Base-by-base conservation (phyloP, 92 coral and sea anemone species). In the Epizoanthus ramosus region DNA sequence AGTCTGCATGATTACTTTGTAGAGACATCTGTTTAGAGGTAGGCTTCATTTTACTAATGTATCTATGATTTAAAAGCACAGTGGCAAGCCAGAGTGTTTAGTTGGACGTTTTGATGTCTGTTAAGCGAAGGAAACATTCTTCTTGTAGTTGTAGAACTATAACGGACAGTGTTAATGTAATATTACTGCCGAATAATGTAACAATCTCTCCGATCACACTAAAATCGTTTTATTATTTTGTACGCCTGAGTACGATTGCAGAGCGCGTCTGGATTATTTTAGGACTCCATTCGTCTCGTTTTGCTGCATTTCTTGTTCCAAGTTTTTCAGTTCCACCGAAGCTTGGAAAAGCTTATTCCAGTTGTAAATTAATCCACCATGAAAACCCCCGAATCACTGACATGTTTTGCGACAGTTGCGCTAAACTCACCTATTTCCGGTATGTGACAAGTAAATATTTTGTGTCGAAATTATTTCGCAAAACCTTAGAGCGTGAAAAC, bases 351-450 rank as follows among this genome's bases (percentile, higher is more conserved):
- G 19, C 25, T 21, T 60, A 45, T 50, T 21, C 13, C 21, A 58
- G 68, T 5, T 39, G 19, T 21, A 9, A 22, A 43, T 10, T 21
- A 77, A 61, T 33, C 45, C 41, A 18, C 21, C 21, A 17, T 24
- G 33, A 39, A 61, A 77, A 77, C 71, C 47, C 56, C 60, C 53
- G 58, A 33, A 22, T 75, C 56, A 52, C 17, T 58, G 21, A 52
- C 58, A 41, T 21, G 39, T 37, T 10, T 3, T 37, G 41, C 37
- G 39, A 77, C 82, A 77, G 70, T 77, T 58, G 41, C 43, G 64
- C 22, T 5, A 2, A 56, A 53, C 56, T 18, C 4, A 14, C 19
- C 59, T 39, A 60, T 77, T 61, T 77, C 82, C 82, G 82, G 70
- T 22, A 23, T 60, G 58, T 60, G 14, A 14, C 8, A 17, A 33